Percentiles rank a stretch among this genome's conserved stretches.
Conservation (phyloP, 2,888 invertebrate genomes). For the Phalera bucephala region DNA sequence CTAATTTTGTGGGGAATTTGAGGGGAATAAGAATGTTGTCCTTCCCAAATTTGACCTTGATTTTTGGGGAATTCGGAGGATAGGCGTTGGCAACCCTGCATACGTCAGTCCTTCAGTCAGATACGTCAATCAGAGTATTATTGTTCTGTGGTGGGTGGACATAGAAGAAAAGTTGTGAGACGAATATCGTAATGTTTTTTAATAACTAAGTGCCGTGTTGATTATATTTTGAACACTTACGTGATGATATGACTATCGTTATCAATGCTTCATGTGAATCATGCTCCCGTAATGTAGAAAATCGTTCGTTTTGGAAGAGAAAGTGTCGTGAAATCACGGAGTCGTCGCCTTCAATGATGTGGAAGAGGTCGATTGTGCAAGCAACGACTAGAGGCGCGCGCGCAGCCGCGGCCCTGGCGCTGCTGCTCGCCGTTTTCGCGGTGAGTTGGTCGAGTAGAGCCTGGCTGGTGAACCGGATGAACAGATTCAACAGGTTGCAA, state of each 20-base stretch:
- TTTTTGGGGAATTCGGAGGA: no score
- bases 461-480: no score
- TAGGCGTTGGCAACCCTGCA: no score
- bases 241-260: conserved; percentile 51
- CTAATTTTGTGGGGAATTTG: no score
- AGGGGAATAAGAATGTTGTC: no score
- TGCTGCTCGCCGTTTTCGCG: conserved; percentile 48
- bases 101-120: no score
- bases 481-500: no score
- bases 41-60: no score
- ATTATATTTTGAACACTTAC: conserved; percentile 11
- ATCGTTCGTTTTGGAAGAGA: conserved; percentile 64
- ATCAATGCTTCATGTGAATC: conserved; percentile 33
- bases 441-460: conserved; percentile 43
- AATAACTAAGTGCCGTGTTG: conserved; percentile 4
- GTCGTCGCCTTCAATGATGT: conserved; percentile 80
- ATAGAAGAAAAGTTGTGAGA: no score
- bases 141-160: no score
- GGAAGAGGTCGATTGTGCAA: conserved; percentile 82
- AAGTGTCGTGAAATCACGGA: conserved; percentile 78
- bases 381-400: conserved; percentile 49
- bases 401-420: conserved; percentile 46
- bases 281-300: conserved; percentile 47
- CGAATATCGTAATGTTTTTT: conserved; percentile 22
- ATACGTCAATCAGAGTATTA: no score